phyloP scores from a whole-genome alignment of 2,797 vertebrate genomes.

The Sebastes hopkinsi region DNA sequence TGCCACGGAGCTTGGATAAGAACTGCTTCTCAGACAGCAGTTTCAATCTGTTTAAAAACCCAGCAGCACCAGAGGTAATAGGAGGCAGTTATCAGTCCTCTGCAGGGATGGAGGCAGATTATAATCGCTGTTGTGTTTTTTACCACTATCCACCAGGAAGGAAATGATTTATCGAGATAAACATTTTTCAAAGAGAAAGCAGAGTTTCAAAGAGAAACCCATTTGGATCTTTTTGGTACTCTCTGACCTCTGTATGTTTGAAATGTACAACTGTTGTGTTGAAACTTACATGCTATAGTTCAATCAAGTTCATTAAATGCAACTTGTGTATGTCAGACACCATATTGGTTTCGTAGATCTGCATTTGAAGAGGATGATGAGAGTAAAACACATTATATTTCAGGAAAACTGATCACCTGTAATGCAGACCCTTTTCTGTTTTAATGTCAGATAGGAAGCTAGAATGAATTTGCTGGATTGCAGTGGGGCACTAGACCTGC shows the following conservation, averaged over 20 bases:
- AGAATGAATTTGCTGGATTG: slow-evolving; percentile 1
- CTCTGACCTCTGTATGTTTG: not conserved
- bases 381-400: not conserved
- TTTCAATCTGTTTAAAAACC: slow-evolving; percentile 43
- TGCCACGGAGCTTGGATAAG: slow-evolving; percentile 49
- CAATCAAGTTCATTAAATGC: not conserved
- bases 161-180: slow-evolving; percentile 49
- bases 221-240: not conserved
- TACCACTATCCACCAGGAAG: slow-evolving; percentile 10
- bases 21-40: slow-evolving; percentile 9
- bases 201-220: slow-evolving; percentile 22
- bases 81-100: slow-evolving; percentile 35
- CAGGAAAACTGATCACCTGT: not conserved
- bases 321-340: not conserved
- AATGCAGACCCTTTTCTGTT: not conserved
- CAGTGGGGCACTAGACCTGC: slow-evolving; percentile 35
- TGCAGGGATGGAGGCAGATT: slow-evolving; percentile 31
- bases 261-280: too few species aligned
- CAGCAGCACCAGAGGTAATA: slow-evolving; percentile 29
- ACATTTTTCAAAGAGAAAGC: slow-evolving; percentile 18
- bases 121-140: slow-evolving; percentile 34
- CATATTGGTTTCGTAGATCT: not conserved
- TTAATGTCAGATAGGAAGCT: not conserved
- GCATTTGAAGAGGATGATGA: not conserved
- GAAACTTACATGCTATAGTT: not conserved